Percentiles rank a stretch among this genome's conserved stretches.
phyloP scores from a whole-genome alignment of 1,140 invertebrate genomes.

The Oryzaephilus surinamensis region DNA sequence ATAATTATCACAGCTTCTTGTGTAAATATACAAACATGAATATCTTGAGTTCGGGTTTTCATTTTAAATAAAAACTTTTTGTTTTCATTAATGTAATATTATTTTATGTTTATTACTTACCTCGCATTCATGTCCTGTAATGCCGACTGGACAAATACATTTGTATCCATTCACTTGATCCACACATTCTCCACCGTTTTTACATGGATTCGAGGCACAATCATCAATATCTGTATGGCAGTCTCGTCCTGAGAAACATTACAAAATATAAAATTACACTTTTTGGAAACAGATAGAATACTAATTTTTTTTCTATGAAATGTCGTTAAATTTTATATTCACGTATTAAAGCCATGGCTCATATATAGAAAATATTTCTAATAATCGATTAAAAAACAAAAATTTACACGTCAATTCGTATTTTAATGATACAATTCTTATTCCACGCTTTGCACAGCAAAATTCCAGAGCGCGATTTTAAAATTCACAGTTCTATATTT shows the following conservation, averaged over 20 bases:
- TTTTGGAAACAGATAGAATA: no score
- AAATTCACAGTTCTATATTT: constrained; percentile 5
- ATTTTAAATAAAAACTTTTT: no score
- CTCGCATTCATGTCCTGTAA: constrained; percentile 68
- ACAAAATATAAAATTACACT: constrained; percentile 1
- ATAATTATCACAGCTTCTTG: no score
- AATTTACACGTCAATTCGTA: constrained; percentile 28
- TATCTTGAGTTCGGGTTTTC: no score
- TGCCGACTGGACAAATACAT: constrained; percentile 77
- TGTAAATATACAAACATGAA: no score
- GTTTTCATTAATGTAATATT: neutral
- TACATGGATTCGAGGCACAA: constrained; percentile 66
- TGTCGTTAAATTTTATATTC: constrained; percentile 1
- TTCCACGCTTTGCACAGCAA: constrained; percentile 30
- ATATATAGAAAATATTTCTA: no score
- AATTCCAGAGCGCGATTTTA: constrained; percentile 17
- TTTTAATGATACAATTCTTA: constrained; percentile 32
- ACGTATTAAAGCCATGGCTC: neutral
- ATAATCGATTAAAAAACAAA: no score
- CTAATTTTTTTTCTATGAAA: neutral
- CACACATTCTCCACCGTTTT: constrained; percentile 73
- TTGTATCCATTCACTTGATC: constrained; percentile 69
- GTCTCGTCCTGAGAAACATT: constrained; percentile 40
- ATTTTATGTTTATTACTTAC: constrained; percentile 35
- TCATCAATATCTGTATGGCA: constrained; percentile 62